phyloP scores from a whole-genome alignment of 2,797 vertebrate species.

The Xiphorhynchus erythropygius region DNA sequence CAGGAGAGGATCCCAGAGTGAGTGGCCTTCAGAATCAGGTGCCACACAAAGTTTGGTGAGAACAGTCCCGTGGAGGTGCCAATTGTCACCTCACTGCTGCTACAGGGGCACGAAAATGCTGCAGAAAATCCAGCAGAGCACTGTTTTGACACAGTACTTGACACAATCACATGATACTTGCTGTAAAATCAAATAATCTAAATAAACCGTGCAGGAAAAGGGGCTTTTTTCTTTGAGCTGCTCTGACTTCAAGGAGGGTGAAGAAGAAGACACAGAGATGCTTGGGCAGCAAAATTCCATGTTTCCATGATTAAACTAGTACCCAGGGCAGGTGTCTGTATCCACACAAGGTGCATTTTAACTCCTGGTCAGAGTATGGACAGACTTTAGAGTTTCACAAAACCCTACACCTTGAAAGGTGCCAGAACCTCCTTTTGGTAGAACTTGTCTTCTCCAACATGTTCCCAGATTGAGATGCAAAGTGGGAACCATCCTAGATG shows the following conservation, averaged over 20 bases:
- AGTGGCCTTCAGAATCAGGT: not conserved
- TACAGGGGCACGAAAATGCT: not conserved
- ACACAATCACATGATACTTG: no score
- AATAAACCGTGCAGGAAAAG: not conserved
- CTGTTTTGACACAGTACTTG: not conserved
- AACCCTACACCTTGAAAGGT: not conserved
- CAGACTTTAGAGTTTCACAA: not conserved
- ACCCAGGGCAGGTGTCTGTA: not conserved
- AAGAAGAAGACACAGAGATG: not conserved
- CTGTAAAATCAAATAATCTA: not conserved
- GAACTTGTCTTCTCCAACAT: not conserved
- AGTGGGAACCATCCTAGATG: not conserved
- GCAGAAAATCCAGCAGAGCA: not conserved
- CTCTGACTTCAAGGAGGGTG: not conserved
- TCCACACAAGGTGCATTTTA: not conserved
- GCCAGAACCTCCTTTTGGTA: not conserved
- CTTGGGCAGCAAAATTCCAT: not conserved
- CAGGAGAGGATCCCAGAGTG: not conserved
- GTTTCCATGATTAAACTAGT: not conserved
- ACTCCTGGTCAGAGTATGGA: not conserved
- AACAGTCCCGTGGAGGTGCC: not conserved
- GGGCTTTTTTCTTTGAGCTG: not conserved
- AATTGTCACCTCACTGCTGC: not conserved
- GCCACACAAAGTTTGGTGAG: no score
- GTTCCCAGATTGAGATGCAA: not conserved